Percentiles rank a stretch among this genome's conserved stretches.
Conservation (phyloP, 2,797 vertebrate species). For the Ctenosaura bakeri region DNA sequence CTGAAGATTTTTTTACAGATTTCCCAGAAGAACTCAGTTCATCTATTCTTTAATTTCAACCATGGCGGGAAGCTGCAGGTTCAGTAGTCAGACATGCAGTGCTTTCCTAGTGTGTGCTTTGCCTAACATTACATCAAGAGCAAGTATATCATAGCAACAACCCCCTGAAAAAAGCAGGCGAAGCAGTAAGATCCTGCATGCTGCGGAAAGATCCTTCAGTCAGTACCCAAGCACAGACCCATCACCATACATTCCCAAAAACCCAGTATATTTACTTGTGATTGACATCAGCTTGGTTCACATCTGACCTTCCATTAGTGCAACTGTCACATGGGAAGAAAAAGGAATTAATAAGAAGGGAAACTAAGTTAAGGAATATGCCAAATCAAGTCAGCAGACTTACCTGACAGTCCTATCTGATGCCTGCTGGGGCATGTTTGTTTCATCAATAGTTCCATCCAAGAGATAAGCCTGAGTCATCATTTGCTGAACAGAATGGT, state of each 20-base stretch:
- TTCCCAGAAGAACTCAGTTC: background rate
- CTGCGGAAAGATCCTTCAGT: conserved; percentile 70
- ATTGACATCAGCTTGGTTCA: conserved; percentile 87
- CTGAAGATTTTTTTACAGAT: conserved; percentile 6
- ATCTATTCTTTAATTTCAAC: background rate
- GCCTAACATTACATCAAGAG: conserved; percentile 20
- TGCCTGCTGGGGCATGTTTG: background rate
- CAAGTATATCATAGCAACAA: conserved; percentile 41
- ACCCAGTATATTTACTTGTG: conserved; percentile 92
- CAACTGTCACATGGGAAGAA: conserved; percentile 86
- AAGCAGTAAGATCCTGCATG: background rate
- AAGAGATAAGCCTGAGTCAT: too few relatives aligned
- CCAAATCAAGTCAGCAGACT: background rate
- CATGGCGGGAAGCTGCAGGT: fast-evolving
- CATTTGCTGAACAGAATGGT: too few relatives aligned
- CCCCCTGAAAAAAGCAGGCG: background rate
- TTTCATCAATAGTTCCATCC: background rate
- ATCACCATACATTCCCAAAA: conserved; percentile 87
- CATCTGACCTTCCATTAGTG: conserved; percentile 87
- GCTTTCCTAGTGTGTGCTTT: conserved; percentile 69
- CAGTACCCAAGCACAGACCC: conserved; percentile 84
- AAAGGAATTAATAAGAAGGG: conserved; percentile 80
- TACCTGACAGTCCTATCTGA: background rate
- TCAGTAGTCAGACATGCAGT: conserved; percentile 56
- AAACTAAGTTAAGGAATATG: conserved; percentile 36